Base-by-base conservation (phyloP, 2,888 invertebrate species). In the Idaea straminata region DNA sequence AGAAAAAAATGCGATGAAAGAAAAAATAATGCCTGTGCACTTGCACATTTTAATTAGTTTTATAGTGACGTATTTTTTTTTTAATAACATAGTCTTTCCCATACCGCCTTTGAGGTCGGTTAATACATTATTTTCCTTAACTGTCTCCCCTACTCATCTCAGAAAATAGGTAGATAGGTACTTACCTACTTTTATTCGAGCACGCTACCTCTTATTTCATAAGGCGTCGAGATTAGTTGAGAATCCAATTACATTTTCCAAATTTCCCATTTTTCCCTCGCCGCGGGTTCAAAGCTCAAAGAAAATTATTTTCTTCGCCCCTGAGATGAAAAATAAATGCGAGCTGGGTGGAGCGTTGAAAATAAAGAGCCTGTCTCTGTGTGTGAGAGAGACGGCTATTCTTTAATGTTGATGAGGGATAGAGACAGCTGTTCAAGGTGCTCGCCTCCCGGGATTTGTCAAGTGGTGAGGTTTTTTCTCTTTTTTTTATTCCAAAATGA, bases 221-320 rank as follows among this genome's bases (percentile, higher is more conserved):
- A 80, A 89, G 87, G 88, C 88, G 91, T 86, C 74, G 86, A 87
- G 91, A 90, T 89, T 88, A 89, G 85, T 87, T 82, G 81, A 80
- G 86, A 92, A 92, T 91, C 91, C 91, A 92, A 92, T 92, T 91
- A 91, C 88, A 87, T 89, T 91, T 91, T 87, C 87, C 77, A 88
- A 89, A 90, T 87, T 87, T 90, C 86, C 83, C 85, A 87, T 88
- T 90, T 91, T 90, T 89, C 86, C 86, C 83, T 80, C 84, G 83
- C 82, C 83, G 85, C 84, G 83, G 86, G 91, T 89, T 91, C 91
- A 91, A 88, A 91, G 91, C 90, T 91, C 89, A 88, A 78, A 80
- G 91, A 88, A 91, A 92, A 92, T 92, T 88, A 92, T 92, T 92
- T 91, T 89, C 88, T 83, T 84, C 85, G 83, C 85, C 87, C 88